Conservation (phyloP, 2,888 invertebrate genomes). For the Morpho achilles region DNA sequence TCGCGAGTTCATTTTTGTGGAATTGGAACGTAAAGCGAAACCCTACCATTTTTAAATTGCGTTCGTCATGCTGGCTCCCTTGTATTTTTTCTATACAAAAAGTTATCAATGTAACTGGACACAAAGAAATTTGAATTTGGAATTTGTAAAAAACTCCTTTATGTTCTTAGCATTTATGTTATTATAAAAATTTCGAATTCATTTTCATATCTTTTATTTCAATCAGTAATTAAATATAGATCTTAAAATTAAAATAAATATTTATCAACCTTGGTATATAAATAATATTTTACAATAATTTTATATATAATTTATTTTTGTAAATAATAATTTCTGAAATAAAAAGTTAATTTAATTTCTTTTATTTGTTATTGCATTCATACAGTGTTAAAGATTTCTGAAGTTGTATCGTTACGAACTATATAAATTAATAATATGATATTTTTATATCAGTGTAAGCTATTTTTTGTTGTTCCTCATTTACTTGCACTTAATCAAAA, state of each 20-base stretch:
- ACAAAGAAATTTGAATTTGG: conserved; percentile 34
- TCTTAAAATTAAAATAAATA: too few relatives aligned
- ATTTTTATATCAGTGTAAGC: too few relatives aligned
- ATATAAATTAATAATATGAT: too few relatives aligned
- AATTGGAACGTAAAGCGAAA: conserved; percentile 73
- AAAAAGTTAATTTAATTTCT: too few relatives aligned
- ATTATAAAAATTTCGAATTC: background rate
- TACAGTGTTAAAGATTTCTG: too few relatives aligned
- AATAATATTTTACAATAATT: background rate
- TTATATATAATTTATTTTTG: background rate
- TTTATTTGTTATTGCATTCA: too few relatives aligned
- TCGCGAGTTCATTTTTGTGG: conserved; percentile 69
- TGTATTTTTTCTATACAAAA: conserved; percentile 48
- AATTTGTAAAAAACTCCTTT: conserved; percentile 19
- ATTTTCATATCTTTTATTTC: conserved; percentile 8
- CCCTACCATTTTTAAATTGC: conserved; percentile 74
- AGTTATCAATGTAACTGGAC: conserved; percentile 29
- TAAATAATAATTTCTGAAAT: too few relatives aligned
- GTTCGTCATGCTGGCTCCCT: conserved; percentile 72
- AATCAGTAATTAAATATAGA: too few relatives aligned
- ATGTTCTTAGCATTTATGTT: background rate
- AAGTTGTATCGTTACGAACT: too few relatives aligned
- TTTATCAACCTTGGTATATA: background rate
- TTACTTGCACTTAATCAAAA: too few relatives aligned
- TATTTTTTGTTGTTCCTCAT: too few relatives aligned